A percentile compares a stretch with the other conserved stretches of the same genome.
Evolutionary conservation across 1,140 invertebrate genomes (phyloP).

Genomic region (Drepana arcuata): DNA sequence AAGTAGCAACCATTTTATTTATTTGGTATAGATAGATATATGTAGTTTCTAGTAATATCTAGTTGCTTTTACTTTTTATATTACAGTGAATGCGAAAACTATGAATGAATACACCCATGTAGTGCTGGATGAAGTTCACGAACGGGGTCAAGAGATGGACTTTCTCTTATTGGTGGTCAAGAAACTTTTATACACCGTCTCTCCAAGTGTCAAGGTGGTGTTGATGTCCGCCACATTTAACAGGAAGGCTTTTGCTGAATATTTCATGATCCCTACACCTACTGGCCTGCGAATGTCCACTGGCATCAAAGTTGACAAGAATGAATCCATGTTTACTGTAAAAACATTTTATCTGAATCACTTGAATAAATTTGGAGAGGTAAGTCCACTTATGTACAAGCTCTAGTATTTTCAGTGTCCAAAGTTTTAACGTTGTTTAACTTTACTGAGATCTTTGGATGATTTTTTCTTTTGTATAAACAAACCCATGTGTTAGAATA

Average conservation of each 20-base stretch:
- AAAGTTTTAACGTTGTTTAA: no score
- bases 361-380: conserved; percentile 58
- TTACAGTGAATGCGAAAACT: conserved; percentile 48
- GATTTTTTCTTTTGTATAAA: no score
- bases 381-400: no score
- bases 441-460: no score
- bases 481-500: no score
- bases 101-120: conserved; percentile 88
- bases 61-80: conserved; percentile 3
- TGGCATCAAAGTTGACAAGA: conserved; percentile 78
- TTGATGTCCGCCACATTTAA: conserved; percentile 93
- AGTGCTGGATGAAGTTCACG: conserved; percentile 96
- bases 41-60: neutral
- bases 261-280: conserved; percentile 75
- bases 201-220: conserved; percentile 81
- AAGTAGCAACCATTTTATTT: no score
- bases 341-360: conserved; percentile 82
- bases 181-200: conserved; percentile 83
- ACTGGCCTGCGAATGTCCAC: conserved; percentile 45
- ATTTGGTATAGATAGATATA: no score
- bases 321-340: conserved; percentile 59
- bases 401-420: no score
- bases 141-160: conserved; percentile 93
- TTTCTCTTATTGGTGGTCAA: conserved; percentile 91
- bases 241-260: conserved; percentile 79